phyloP scores from a whole-genome alignment of 2,888 invertebrate species.

The Protonemura montana region DNA sequence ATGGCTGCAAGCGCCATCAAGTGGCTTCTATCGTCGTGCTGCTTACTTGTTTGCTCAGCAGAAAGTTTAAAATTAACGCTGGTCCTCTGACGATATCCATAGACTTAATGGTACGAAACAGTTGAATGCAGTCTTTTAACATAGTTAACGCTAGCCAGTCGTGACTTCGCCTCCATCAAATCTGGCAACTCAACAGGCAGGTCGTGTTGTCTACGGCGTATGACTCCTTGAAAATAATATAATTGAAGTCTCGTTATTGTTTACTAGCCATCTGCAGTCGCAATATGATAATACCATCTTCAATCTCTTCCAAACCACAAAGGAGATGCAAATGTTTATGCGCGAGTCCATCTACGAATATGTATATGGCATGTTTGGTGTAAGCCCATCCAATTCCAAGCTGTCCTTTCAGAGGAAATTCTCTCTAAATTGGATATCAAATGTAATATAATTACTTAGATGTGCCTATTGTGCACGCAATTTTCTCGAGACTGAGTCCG shows the following conservation, averaged over 20 bases:
- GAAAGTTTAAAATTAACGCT: no score
- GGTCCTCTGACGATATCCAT: no score
- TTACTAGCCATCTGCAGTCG: not conserved
- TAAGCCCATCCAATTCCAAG: not conserved
- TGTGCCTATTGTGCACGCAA: not conserved
- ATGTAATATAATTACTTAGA: not conserved
- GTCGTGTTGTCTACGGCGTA: no score
- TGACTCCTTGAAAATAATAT: not conserved
- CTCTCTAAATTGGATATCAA: not conserved
- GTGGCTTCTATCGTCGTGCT: no score
- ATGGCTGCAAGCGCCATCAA: no score
- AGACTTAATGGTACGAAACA: no score
- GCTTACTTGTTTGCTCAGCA: no score
- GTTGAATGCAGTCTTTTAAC: no score
- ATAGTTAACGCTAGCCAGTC: not conserved
- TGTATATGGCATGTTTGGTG: not conserved
- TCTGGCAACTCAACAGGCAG: no score
- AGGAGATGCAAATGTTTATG: not conserved
- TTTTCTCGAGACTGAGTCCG: not conserved
- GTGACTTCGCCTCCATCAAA: not conserved
- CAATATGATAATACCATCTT: not conserved
- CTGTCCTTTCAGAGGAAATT: not conserved
- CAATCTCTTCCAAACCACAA: not conserved
- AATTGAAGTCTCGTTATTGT: conserved; percentile 7
- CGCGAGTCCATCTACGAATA: not conserved